phyloP scores from a whole-genome alignment of 2,797 vertebrate species.

The Oreonectes daqikongensis region DNA sequence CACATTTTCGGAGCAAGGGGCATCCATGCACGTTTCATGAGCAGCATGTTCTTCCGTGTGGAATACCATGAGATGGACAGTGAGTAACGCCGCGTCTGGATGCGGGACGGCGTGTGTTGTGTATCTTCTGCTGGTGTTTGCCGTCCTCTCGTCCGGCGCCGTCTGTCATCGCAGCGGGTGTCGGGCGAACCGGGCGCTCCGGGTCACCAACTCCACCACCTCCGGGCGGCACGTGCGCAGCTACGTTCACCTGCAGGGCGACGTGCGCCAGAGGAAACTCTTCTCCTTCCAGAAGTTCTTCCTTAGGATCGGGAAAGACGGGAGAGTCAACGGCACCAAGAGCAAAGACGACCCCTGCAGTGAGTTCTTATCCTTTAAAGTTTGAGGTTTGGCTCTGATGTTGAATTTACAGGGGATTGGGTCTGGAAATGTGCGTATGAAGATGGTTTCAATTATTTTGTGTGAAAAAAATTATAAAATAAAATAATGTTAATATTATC shows the following conservation, averaged over 20 bases:
- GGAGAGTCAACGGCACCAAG: slow-evolving; percentile 93
- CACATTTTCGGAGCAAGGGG: not conserved
- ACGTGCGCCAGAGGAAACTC: slow-evolving; percentile 90
- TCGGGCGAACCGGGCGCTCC: slow-evolving; percentile 10
- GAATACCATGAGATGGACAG: slow-evolving; percentile 97
- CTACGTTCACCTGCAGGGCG: slow-evolving; percentile 94
- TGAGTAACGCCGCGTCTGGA: slow-evolving; percentile 80
- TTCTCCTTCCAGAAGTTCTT: slow-evolving; percentile 97
- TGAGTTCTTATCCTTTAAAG: slow-evolving; percentile 70
- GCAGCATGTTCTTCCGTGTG: slow-evolving; percentile 40
- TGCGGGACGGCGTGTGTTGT: slow-evolving; percentile 24
- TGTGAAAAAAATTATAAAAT: too few species aligned
- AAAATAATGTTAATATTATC: too few species aligned
- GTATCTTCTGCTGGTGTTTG: slow-evolving; percentile 14
- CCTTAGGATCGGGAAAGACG: slow-evolving; percentile 90
- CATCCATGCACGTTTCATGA: slow-evolving; percentile 23
- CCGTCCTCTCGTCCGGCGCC: not conserved
- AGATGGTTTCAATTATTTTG: too few species aligned
- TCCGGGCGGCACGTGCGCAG: slow-evolving; percentile 90
- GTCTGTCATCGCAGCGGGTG: slow-evolving; percentile 22
- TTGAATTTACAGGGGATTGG: too few species aligned
- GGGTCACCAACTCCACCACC: slow-evolving; percentile 16
- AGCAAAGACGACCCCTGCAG: slow-evolving; percentile 92
- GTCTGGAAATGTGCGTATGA: too few species aligned
- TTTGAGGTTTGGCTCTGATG: too few species aligned